Percentiles rank a stretch among this genome's conserved stretches.
Evolutionary conservation across 2,888 invertebrate genomes (phyloP).

Genomic region (Anthophora plumipes): DNA sequence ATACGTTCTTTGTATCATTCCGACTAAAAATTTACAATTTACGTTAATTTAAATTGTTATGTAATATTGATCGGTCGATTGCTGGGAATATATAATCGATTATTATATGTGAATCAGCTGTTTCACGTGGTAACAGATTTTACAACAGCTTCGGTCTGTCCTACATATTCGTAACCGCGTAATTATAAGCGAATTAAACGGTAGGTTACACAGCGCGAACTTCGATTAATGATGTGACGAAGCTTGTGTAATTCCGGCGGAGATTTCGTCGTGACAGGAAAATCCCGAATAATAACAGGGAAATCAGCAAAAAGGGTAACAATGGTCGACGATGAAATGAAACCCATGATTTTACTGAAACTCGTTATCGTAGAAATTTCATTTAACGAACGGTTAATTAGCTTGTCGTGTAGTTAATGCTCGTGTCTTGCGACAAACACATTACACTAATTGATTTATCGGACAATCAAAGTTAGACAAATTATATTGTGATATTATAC

Average conservation of each 20-base stretch:
- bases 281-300: slow-evolving; percentile 6
- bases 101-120: not conserved
- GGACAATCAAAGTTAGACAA: slow-evolving; percentile 23
- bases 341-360: slow-evolving; percentile 8
- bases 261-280: slow-evolving; percentile 1
- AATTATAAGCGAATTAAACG: slow-evolving; percentile 34
- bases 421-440: slow-evolving; percentile 13
- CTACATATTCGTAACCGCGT: not conserved
- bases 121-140: slow-evolving; percentile 6
- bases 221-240: slow-evolving; percentile 12
- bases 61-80: slow-evolving; percentile 7
- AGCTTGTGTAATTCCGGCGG: not conserved
- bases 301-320: slow-evolving; percentile 26
- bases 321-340: slow-evolving; percentile 2
- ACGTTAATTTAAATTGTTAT: not conserved
- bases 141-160: not conserved
- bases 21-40: not conserved
- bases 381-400: slow-evolving; percentile 31
- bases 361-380: slow-evolving; percentile 35
- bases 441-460: slow-evolving; percentile 39
- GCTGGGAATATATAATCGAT: not conserved
- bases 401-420: slow-evolving; percentile 16
- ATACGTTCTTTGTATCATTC: too few relatives aligned
- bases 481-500: not conserved
- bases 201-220: not conserved